These are phyloP conservation scores for Rhynchonycteris naso DNA, from an alignment of 2,797 vertebrate species.

Conservation along the genomic window DNA sequence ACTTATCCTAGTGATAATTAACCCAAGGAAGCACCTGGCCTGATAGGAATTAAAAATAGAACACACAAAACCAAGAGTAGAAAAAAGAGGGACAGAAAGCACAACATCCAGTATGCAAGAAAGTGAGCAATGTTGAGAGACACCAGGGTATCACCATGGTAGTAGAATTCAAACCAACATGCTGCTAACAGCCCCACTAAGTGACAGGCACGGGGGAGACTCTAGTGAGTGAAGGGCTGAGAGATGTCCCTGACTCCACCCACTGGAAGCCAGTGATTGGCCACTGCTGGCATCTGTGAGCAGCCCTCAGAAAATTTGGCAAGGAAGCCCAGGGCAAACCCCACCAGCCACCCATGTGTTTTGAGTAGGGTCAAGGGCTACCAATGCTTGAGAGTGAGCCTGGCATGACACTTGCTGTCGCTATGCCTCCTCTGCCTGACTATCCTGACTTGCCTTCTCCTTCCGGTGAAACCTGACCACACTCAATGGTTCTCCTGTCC, in stretches of 20 bases:
- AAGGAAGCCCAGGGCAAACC: not conserved
- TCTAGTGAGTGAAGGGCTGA: not conserved
- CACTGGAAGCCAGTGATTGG: not conserved
- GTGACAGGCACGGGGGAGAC: not conserved
- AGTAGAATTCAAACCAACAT: not conserved
- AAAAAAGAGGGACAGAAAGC: not conserved
- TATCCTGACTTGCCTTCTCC: not conserved
- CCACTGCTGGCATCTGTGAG: not conserved
- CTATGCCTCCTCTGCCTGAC: not conserved
- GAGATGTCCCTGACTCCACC: not conserved
- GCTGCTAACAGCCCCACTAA: not conserved
- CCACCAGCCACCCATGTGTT: not conserved
- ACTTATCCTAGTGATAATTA: not conserved
- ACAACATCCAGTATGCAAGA: not conserved
- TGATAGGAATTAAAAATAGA: not conserved
- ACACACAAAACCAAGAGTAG: not conserved
- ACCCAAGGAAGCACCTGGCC: not conserved
- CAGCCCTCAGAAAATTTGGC: not conserved
- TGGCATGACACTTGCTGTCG: not conserved
- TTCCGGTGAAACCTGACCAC: not conserved
- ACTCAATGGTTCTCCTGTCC: not conserved
- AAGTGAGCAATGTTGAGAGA: not conserved
- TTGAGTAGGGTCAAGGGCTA: not conserved
- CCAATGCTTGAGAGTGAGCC: not conserved
- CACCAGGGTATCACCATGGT: not conserved